Percentiles rank a stretch among this genome's conserved stretches.
Conservation (phyloP, 1,140 invertebrate species). For the Pseudobourletiella spinata region DNA sequence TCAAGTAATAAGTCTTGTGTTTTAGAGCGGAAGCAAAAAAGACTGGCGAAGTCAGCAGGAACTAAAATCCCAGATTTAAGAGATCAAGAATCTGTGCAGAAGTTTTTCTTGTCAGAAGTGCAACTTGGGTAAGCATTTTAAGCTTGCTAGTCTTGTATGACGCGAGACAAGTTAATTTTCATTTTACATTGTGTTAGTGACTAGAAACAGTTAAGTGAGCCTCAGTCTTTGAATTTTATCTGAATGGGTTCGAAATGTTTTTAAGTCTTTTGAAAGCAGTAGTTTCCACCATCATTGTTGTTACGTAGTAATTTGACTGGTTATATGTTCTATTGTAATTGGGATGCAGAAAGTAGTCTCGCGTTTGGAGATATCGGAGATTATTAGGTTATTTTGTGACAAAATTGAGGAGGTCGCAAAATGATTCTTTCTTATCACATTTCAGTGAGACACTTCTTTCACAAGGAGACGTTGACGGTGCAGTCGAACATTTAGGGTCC, state of each 20-base stretch:
- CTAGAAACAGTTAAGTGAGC: no score
- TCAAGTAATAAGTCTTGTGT: background rate
- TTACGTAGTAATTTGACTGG: constrained; percentile 4
- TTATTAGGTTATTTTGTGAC: no score
- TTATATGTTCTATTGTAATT: background rate
- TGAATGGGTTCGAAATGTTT: no score
- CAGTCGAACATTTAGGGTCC: constrained; percentile 87
- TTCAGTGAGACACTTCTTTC: constrained; percentile 68
- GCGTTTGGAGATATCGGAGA: no score
- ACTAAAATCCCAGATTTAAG: constrained; percentile 70
- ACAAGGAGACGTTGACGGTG: constrained; percentile 73
- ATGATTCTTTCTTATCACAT: no score
- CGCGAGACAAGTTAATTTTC: no score
- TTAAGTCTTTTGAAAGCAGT: no score
- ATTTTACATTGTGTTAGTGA: no score
- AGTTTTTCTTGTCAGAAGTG: constrained; percentile 77
- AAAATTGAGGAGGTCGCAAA: no score
- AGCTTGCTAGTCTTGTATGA: no score
- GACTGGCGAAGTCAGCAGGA: constrained; percentile 39
- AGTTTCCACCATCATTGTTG: background rate
- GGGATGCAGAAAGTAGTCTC: no score
- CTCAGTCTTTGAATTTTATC: no score
- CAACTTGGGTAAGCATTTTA: constrained; percentile 38
- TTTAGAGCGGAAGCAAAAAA: constrained; percentile 50
- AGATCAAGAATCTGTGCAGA: constrained; percentile 85